Conservation (phyloP, 2,113 vertebrate genomes). For the Eolophus roseicapilla region DNA sequence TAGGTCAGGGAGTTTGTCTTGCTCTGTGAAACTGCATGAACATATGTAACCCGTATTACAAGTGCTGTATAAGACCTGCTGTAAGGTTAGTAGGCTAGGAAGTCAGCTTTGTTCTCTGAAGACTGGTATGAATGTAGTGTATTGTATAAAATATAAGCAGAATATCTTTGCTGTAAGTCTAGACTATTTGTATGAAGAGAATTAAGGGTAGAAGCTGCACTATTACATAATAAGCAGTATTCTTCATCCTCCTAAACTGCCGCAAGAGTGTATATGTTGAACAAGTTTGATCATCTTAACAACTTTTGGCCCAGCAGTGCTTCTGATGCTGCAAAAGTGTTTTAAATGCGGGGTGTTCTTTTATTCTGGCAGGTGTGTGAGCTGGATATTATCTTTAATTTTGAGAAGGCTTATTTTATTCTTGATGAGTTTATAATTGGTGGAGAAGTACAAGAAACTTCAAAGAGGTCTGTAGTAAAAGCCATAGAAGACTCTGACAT, state of each 20-base stretch:
- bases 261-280: neutral
- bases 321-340: neutral
- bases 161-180: neutral
- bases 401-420: constrained; percentile 96
- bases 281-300: neutral
- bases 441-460: constrained; percentile 92
- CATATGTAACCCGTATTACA: accelerated
- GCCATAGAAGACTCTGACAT: constrained; percentile 87
- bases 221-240: neutral
- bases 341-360: neutral
- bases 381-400: constrained; percentile 96
- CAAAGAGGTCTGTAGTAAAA: constrained; percentile 80
- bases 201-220: neutral
- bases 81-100: neutral
- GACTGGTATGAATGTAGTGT: neutral
- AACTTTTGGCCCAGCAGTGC: neutral
- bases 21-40: neutral
- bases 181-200: neutral
- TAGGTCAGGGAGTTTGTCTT: neutral
- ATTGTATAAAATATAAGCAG: neutral
- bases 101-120: neutral
- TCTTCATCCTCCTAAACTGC: neutral
- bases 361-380: constrained; percentile 86
- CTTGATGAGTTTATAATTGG: constrained; percentile 94
- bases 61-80: neutral